Percentiles rank a stretch among this genome's conserved stretches.
These are phyloP conservation scores for Scaptomyza flava DNA, from an alignment of 2,888 invertebrate genomes.

Conservation along the genomic window DNA sequence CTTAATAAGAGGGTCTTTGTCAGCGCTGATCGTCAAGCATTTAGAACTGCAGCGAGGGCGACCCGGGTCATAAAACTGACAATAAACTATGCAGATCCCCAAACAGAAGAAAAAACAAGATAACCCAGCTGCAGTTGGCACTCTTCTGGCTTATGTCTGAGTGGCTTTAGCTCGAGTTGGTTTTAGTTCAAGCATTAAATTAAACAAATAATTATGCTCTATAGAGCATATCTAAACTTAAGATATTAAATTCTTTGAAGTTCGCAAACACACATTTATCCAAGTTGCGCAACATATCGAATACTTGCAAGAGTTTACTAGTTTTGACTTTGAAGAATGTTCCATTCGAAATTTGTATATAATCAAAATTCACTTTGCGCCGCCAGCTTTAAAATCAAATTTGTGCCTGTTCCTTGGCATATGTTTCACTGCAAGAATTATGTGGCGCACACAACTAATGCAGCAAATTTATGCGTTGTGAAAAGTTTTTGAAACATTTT, in stretches of 20 bases:
- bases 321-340: conserved; percentile 13
- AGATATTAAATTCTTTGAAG: neutral
- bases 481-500: conserved; percentile 56
- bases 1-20: conserved; percentile 54
- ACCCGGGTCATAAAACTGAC: conserved; percentile 58
- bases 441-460: conserved; percentile 78
- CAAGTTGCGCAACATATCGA: neutral
- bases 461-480: conserved; percentile 74
- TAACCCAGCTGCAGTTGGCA: conserved; percentile 35
- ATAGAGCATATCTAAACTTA: neutral
- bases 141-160: conserved; percentile 23
- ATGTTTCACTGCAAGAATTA: conserved; percentile 69
- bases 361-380: conserved; percentile 75
- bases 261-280: neutral
- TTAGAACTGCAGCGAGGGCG: conserved; percentile 62
- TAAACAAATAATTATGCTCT: conserved; percentile 29
- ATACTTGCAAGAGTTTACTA: conserved; percentile 17
- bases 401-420: conserved; percentile 56
- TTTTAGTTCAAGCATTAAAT: conserved; percentile 54
- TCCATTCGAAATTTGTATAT: conserved; percentile 30
- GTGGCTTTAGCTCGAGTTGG: conserved; percentile 14
- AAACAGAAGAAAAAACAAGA: conserved; percentile 23
- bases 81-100: conserved; percentile 61
- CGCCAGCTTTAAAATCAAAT: conserved; percentile 70
- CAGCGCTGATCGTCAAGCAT: conserved; percentile 60